Evolutionary conservation across 2,888 invertebrate genomes (phyloP).

Genomic region (Cylloceria caligata): DNA sequence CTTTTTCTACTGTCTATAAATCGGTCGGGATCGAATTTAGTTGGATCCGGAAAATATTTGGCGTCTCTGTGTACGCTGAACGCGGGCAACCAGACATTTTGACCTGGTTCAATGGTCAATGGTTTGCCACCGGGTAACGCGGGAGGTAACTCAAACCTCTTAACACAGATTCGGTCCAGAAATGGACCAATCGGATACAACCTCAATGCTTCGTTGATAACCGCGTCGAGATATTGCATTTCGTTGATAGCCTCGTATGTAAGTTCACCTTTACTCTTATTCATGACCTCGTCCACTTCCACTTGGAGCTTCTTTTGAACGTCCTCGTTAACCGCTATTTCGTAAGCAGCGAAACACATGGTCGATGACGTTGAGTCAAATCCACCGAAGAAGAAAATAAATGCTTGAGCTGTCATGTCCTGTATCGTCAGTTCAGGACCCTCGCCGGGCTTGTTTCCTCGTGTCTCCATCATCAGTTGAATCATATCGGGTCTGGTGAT

Average conservation of each 20-base stretch:
- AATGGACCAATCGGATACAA: slow-evolving; percentile 82
- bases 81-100: slow-evolving; percentile 75
- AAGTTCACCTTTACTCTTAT: slow-evolving; percentile 50
- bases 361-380: slow-evolving; percentile 71
- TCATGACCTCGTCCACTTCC: slow-evolving; percentile 71
- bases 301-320: slow-evolving; percentile 70
- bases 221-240: slow-evolving; percentile 70
- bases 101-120: slow-evolving; percentile 75
- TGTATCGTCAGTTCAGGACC: slow-evolving; percentile 59
- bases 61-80: slow-evolving; percentile 79
- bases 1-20: slow-evolving; percentile 73
- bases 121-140: slow-evolving; percentile 55
- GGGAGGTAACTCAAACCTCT: slow-evolving; percentile 84
- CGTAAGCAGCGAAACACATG: slow-evolving; percentile 69
- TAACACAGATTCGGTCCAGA: slow-evolving; percentile 85
- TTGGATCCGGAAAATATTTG: slow-evolving; percentile 80
- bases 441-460: slow-evolving; percentile 57
- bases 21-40: slow-evolving; percentile 82
- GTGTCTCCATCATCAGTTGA: slow-evolving; percentile 85
- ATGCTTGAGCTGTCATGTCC: slow-evolving; percentile 84
- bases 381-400: slow-evolving; percentile 73
- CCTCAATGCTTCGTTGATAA: slow-evolving; percentile 63
- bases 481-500: slow-evolving; percentile 86
- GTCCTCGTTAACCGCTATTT: slow-evolving; percentile 67
- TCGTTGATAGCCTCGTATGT: slow-evolving; percentile 62